Evolutionary conservation across 2,888 invertebrate species (phyloP).

Genomic region (Pseudanteris insignis): DNA sequence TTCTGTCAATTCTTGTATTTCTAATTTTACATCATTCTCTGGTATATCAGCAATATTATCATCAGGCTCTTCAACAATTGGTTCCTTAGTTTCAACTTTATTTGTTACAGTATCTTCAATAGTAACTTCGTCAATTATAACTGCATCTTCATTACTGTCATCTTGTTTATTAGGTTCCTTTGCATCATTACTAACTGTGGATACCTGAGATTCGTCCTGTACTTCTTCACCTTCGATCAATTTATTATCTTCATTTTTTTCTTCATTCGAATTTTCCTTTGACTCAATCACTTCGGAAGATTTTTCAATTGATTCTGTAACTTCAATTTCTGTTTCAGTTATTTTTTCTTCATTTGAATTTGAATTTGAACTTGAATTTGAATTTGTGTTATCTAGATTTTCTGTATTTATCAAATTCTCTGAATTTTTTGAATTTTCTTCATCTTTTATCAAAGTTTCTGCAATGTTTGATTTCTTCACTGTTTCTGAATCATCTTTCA

Average conservation of each 20-base stretch:
- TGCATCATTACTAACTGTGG: neutral
- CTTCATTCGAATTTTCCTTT: slow-evolving; percentile 56
- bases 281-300: too few species aligned
- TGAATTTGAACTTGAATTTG: too few species aligned
- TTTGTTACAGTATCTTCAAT: slow-evolving; percentile 10
- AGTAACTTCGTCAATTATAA: slow-evolving; percentile 29
- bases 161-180: slow-evolving; percentile 23
- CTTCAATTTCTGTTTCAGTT: too few species aligned
- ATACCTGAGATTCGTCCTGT: neutral
- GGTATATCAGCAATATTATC: slow-evolving; percentile 19
- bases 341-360: too few species aligned
- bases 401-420: too few species aligned
- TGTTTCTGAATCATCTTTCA: too few species aligned
- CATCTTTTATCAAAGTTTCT: too few species aligned
- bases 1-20: slow-evolving; percentile 71
- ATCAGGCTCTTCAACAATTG: slow-evolving; percentile 22
- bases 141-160: too few species aligned
- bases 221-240: neutral
- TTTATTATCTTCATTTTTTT: slow-evolving; percentile 48
- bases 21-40: slow-evolving; percentile 62
- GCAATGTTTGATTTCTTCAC: too few species aligned
- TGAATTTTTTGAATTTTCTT: too few species aligned
- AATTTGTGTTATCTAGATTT: too few species aligned
- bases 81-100: slow-evolving; percentile 1
- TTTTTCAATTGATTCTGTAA: too few species aligned